Evolutionary conservation across 2,797 vertebrate genomes (phyloP).

Genomic region (Semaprochilodus insignis): DNA sequence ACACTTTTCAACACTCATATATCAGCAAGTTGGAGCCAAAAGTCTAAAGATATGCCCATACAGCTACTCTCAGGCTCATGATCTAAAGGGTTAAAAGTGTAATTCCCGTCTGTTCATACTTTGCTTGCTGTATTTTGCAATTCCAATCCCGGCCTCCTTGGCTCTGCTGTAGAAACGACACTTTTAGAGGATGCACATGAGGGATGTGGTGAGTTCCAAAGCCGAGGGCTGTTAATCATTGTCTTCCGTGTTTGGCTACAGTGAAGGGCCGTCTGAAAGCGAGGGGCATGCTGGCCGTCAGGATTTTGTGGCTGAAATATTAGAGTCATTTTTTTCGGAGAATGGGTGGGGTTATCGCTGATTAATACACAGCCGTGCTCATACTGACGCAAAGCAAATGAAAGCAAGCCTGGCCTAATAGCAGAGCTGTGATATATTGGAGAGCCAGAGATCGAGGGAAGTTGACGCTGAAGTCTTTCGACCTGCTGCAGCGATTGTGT

Average conservation of each 20-base stretch:
- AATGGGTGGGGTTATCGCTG: slow-evolving; percentile 21
- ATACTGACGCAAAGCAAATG: slow-evolving; percentile 63
- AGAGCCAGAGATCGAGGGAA: slow-evolving; percentile 46
- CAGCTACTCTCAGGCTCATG: background rate
- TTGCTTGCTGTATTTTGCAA: slow-evolving; percentile 66
- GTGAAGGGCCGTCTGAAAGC: background rate
- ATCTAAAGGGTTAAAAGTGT: background rate
- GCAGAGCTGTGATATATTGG: slow-evolving; percentile 62
- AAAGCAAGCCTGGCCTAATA: slow-evolving; percentile 61
- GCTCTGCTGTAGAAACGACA: slow-evolving; percentile 69
- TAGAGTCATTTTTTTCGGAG: slow-evolving; percentile 52
- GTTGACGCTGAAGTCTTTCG: background rate
- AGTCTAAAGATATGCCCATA: background rate
- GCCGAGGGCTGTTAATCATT: slow-evolving; percentile 75
- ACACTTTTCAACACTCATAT: too few species aligned
- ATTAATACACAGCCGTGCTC: slow-evolving; percentile 68
- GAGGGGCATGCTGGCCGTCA: background rate
- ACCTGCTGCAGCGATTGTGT: background rate
- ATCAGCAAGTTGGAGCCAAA: too few species aligned
- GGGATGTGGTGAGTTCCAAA: slow-evolving; percentile 73
- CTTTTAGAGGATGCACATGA: slow-evolving; percentile 66
- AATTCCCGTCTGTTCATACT: slow-evolving; percentile 33
- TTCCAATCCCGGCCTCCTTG: slow-evolving; percentile 70
- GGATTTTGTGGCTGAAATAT: slow-evolving; percentile 24
- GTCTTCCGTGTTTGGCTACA: background rate